A percentile compares a stretch with the other conserved stretches of the same genome.
phyloP scores from a whole-genome alignment of 2,888 invertebrate genomes.

The Zeuzera pyrina region DNA sequence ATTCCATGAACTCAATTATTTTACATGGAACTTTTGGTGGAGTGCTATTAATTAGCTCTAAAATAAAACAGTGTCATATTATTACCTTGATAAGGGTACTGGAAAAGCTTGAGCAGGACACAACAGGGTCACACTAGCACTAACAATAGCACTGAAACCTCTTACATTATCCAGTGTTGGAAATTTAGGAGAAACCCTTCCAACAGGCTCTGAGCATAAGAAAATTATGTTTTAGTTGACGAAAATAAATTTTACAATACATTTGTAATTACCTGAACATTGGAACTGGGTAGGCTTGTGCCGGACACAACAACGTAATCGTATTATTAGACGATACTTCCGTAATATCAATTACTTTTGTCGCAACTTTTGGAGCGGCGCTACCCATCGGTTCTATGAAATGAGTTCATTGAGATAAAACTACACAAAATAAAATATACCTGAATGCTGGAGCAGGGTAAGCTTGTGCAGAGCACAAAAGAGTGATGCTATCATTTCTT shows the following conservation, averaged over 20 bases:
- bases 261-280: conserved; percentile 74
- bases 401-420: conserved; percentile 20
- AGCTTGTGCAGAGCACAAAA: conserved; percentile 84
- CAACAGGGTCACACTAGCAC: conserved; percentile 74
- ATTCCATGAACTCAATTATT: conserved; percentile 62
- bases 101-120: conserved; percentile 82
- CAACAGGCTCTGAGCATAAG: conserved; percentile 69
- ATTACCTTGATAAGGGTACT: conserved; percentile 76
- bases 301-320: conserved; percentile 76
- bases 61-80: conserved; percentile 30
- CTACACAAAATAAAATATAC: conserved; percentile 43
- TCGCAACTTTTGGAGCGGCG: conserved; percentile 77
- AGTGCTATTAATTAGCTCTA: conserved; percentile 82
- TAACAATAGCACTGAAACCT: conserved; percentile 62
- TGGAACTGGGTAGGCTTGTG: conserved; percentile 73
- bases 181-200: conserved; percentile 79
- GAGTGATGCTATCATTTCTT: conserved; percentile 60
- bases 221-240: conserved; percentile 14
- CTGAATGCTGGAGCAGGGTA: conserved; percentile 79
- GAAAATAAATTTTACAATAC: background rate
- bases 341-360: conserved; percentile 64
- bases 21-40: conserved; percentile 77
- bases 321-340: conserved; percentile 42
- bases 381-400: conserved; percentile 80
- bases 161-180: conserved; percentile 78